A percentile compares a stretch with the other conserved stretches of the same genome.
Evolutionary conservation across 2,113 vertebrate genomes (phyloP).

Genomic region (Carettochelys insculpta): DNA sequence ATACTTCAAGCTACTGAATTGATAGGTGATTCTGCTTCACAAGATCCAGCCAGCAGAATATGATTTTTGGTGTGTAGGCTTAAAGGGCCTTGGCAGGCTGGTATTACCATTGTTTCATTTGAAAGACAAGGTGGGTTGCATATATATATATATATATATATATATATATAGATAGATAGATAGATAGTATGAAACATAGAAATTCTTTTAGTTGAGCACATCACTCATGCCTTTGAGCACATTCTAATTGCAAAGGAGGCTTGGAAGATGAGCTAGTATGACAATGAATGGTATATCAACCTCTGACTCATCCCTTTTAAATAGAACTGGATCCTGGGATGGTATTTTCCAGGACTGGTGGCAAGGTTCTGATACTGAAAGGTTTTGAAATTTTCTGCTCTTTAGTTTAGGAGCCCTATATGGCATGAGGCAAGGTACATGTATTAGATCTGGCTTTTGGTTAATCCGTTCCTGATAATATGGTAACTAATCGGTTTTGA

Average conservation of each 20-base stretch:
- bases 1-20: not conserved
- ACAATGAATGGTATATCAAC: not conserved
- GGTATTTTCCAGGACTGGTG: not conserved
- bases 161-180: no score
- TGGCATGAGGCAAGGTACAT: not conserved
- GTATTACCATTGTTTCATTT: not conserved
- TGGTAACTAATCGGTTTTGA: not conserved
- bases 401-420: not conserved
- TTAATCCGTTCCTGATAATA: not conserved
- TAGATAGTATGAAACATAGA: not conserved
- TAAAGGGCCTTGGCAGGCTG: not conserved
- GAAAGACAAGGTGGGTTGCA: not conserved
- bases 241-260: not conserved
- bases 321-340: not conserved
- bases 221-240: not conserved
- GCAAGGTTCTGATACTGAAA: not conserved
- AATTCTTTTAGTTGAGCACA: not conserved
- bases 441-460: not conserved
- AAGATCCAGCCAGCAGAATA: not conserved
- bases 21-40: constrained; percentile 33
- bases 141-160: not conserved
- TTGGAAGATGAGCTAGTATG: not conserved
- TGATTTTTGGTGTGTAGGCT: not conserved
- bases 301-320: not conserved
- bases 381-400: not conserved